Evolutionary conservation across 2,113 vertebrate genomes (phyloP), one percentile per base, ranked within the genome.

Genomic region (Callaeas wilsoni): DNA sequence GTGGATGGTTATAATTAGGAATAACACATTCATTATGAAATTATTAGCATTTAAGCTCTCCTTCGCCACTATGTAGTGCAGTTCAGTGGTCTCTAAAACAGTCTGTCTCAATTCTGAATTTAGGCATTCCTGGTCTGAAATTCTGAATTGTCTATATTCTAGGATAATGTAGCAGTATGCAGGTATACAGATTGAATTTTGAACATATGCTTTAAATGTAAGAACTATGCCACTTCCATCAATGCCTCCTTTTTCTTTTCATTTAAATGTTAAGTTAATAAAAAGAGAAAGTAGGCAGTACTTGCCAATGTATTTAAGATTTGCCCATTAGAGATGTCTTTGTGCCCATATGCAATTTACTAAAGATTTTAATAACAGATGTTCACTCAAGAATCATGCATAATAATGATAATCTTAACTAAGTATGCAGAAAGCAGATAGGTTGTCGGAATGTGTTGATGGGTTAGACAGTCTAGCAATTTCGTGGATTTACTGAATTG

Each of bases 391-490:
- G 69, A 91, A 57, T 80, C 37, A 32, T 52, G 35, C 53, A 77
- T 79, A 92, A 89, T 80, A 87, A 89, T 60, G 41, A 92, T 84
- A 80, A 94, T 89, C 70, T 78, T 57, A 83, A 89, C 64, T 81
- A 91, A 75, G n/a, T 78, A 62, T 64, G 67, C 22, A 1, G 63
- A 79, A 96, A 77, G 47, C 62, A 85, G 53, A 93, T 52, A 96
- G 69, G 47, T 42, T 94, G 91, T 71, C 1, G 5, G 53, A 75
- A 14, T 85, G 57, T 62, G 44, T 91, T 95, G 81, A 84, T 93
- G 94, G 19, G 65, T 94, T 93, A 89, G 89, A 89, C 70, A 96
- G 67, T 93, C 75, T 84, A 94, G 50, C 70, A 96, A 84, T 94
- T 92, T 87, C 73, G 57, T 89, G 53, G n/a, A 62, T 94, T 85